Base-by-base conservation (phyloP, 2,797 vertebrate genomes). In the Thalassophryne amazonica region DNA sequence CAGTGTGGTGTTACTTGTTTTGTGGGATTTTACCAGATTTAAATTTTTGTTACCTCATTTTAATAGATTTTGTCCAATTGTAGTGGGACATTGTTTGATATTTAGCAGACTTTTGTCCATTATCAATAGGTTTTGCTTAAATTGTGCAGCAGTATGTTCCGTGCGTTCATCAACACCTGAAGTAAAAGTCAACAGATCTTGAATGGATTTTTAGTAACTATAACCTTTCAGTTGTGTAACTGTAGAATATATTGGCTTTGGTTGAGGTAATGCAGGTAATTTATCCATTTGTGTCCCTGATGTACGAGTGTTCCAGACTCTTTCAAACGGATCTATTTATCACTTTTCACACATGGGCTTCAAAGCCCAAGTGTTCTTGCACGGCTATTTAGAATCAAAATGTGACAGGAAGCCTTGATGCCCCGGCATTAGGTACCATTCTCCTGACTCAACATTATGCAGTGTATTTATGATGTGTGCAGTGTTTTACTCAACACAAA, bases 401-500 rank as follows among this genome's bases (percentile, higher is more conserved):
- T 54, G 21, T 72, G 60, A 59, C 64, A 60, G 13, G 35, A 35
- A 75, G 42, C 56, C 60, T 67, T 58, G 41, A 58, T 16, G 38
- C 40, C 12, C 4, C 2, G 17, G 35, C 57, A 37, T 50, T 59
- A 42, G 33, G 59, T 62, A 18, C 56, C 32, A 23, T 57, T 60
- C 40, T 60, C 56, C 62, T 38, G 58, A 60, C 70, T 73, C 60
- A 27, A 52, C 63, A 60, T 35, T 41, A 42, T 46, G 41, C 54
- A 7, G 20, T 19, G 17, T 41, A 23, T 63, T 65, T 63, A 66
- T 41, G 37, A 63, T 50, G 33, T 12, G 40, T 30, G 38, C 17
- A 18, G 36, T 25, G 51, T 70, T 74, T 69, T 28, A 33, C 52
- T 38, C 48, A n/a, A 64, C 53, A 66, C 28, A 52, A 69, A 54